A percentile compares a stretch with the other conserved stretches of the same genome.
Conservation (phyloP, 2,797 vertebrate species). For the Poecile montanus region DNA sequence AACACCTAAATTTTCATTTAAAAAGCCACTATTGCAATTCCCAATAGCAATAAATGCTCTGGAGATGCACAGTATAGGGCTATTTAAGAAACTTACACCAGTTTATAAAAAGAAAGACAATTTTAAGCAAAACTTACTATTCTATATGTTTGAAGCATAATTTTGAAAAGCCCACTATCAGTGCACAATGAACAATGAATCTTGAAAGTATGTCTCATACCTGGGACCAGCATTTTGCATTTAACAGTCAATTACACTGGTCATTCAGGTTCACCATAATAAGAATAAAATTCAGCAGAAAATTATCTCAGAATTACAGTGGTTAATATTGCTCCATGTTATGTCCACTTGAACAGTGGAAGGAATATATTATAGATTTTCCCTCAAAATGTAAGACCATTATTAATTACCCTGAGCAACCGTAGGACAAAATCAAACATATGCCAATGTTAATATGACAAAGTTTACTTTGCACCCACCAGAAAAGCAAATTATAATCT, state of each 20-base stretch:
- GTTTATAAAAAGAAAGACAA: background rate
- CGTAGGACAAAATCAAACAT: background rate
- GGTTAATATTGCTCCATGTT: background rate
- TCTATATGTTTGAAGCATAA: background rate
- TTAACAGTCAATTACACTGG: background rate
- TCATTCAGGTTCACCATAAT: background rate
- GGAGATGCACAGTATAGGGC: background rate
- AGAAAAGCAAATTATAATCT: background rate
- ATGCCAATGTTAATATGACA: background rate
- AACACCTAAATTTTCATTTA: background rate
- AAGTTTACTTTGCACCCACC: background rate
- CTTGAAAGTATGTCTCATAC: background rate
- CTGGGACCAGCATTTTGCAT: background rate
- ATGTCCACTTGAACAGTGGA: background rate
- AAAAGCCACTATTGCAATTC: background rate
- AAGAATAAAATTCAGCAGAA: background rate
- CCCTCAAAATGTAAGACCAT: background rate
- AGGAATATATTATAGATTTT: background rate
- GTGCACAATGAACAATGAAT: background rate
- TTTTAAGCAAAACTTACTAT: background rate
- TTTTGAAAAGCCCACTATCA: background rate
- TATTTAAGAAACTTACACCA: background rate
- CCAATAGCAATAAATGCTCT: background rate
- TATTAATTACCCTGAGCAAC: background rate
- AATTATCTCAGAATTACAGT: background rate